Percentiles rank a stretch among this genome's conserved stretches.
Evolutionary conservation across 1,140 invertebrate genomes (phyloP).

Genomic region (Calephelis nemesis): DNA sequence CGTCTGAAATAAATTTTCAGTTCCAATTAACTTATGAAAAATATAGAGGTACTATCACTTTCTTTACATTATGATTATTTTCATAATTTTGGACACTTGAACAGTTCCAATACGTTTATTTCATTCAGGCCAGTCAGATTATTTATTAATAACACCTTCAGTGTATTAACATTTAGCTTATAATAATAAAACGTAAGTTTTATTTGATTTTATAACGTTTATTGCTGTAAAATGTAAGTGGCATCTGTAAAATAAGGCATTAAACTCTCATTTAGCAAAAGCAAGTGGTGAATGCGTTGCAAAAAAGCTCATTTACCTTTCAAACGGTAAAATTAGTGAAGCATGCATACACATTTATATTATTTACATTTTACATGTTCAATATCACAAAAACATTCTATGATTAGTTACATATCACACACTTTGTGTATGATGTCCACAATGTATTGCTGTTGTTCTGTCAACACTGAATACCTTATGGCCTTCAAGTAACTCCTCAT

Average conservation of each 20-base stretch:
- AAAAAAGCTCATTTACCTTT: constrained; percentile 21
- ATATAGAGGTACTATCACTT: too few species aligned
- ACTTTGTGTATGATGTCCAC: constrained; percentile 35
- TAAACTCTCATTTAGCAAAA: constrained; percentile 18
- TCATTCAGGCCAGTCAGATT: too few species aligned
- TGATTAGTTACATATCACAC: constrained; percentile 38
- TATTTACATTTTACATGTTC: constrained; percentile 25
- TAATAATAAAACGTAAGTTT: neutral
- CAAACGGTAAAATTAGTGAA: constrained; percentile 21
- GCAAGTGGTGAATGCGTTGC: constrained; percentile 21
- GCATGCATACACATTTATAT: constrained; percentile 20
- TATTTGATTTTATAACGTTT: too few species aligned
- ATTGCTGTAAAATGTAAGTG: constrained; percentile 6
- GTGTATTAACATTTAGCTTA: neutral
- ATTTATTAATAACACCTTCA: too few species aligned
- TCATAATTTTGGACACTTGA: too few species aligned
- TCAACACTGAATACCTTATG: constrained; percentile 67
- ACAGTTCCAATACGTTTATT: too few species aligned
- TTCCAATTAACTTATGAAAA: too few species aligned
- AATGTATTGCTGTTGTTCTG: constrained; percentile 39
- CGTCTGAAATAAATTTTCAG: too few species aligned
- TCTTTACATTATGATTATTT: too few species aligned
- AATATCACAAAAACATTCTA: constrained; percentile 29
- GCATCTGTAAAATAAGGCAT: constrained; percentile 20
- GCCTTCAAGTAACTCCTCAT: constrained; percentile 58